phyloP scores from a whole-genome alignment of 2,797 vertebrate species.

The Naso thynnoides region DNA sequence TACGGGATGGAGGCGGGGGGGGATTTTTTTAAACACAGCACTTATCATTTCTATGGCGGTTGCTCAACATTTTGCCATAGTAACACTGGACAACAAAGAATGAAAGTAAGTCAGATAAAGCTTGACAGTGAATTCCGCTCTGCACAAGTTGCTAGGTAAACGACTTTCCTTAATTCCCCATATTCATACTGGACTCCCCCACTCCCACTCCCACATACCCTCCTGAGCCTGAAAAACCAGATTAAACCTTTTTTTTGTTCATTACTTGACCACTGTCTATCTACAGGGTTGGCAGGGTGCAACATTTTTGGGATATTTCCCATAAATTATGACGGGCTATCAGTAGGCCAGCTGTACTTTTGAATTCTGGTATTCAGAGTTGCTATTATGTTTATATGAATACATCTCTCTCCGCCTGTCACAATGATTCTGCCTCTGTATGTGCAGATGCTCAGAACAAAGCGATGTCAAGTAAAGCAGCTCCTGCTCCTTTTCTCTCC shows the following conservation, averaged over 20 bases:
- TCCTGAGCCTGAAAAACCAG: slow-evolving; percentile 61
- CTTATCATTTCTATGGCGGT: slow-evolving; percentile 43
- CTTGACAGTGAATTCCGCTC: slow-evolving; percentile 76
- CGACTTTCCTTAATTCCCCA: slow-evolving; percentile 73
- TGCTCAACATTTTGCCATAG: slow-evolving; percentile 59
- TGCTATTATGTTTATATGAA: slow-evolving; percentile 81
- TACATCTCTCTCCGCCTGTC: slow-evolving; percentile 82
- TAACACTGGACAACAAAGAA: slow-evolving; percentile 63
- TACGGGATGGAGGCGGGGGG: slow-evolving; percentile 2
- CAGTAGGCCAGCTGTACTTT: slow-evolving; percentile 76
- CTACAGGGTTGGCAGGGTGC: slow-evolving; percentile 61
- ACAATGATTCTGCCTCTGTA: slow-evolving; percentile 71
- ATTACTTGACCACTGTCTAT: slow-evolving; percentile 61
- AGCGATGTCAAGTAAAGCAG: slow-evolving; percentile 59
- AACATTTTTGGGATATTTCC: slow-evolving; percentile 78
- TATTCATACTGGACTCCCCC: slow-evolving; percentile 71
- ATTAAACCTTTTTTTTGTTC: slow-evolving; percentile 71
- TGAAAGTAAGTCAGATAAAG: slow-evolving; percentile 67
- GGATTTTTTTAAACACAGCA: slow-evolving; percentile 4
- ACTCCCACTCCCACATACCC: slow-evolving; percentile 62
- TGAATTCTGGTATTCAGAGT: slow-evolving; percentile 67
- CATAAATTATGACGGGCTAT: slow-evolving; percentile 79
- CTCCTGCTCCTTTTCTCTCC: slow-evolving; percentile 50
- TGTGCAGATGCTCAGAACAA: slow-evolving; percentile 71
- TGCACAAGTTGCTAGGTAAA: slow-evolving; percentile 81